Percentiles rank a stretch among this genome's conserved stretches.
Conservation (phyloP, 2,888 invertebrate species). For the Chymomyza caudatula region DNA sequence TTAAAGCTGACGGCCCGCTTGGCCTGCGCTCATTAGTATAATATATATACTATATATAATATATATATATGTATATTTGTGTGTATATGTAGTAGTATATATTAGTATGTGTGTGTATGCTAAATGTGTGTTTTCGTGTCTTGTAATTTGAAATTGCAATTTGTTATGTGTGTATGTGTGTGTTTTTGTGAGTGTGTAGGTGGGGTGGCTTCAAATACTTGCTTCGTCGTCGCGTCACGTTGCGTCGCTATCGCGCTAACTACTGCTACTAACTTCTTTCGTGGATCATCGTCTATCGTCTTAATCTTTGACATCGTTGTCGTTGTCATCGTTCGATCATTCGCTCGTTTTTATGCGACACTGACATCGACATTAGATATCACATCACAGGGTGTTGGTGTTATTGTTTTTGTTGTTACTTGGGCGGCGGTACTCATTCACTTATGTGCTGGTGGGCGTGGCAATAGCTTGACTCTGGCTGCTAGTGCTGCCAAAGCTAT, state of each 20-base stretch:
- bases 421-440: background rate
- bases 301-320: constrained; percentile 31
- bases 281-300: constrained; percentile 1
- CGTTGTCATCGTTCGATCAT: constrained; percentile 5
- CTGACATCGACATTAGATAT: background rate
- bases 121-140: constrained; percentile 24
- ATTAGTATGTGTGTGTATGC: constrained; percentile 41
- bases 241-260: constrained; percentile 56
- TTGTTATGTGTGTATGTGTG: constrained; percentile 23
- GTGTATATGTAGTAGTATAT: constrained; percentile 37
- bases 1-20: background rate
- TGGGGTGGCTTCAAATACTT: constrained; percentile 73
- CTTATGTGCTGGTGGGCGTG: constrained; percentile 57
- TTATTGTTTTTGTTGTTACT: background rate
- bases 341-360: background rate
- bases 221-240: constrained; percentile 68
- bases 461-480: constrained; percentile 64
- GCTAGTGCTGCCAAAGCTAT: constrained; percentile 56
- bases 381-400: constrained; percentile 8
- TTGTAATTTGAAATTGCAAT: constrained; percentile 38
- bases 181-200: constrained; percentile 59
- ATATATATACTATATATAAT: background rate
- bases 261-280: constrained; percentile 41
- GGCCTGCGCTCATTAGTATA: background rate
- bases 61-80: constrained; percentile 9